These are phyloP conservation scores for Embidobia sp. DNA, from an alignment of 2,888 invertebrate genomes.

Conservation along the genomic window DNA sequence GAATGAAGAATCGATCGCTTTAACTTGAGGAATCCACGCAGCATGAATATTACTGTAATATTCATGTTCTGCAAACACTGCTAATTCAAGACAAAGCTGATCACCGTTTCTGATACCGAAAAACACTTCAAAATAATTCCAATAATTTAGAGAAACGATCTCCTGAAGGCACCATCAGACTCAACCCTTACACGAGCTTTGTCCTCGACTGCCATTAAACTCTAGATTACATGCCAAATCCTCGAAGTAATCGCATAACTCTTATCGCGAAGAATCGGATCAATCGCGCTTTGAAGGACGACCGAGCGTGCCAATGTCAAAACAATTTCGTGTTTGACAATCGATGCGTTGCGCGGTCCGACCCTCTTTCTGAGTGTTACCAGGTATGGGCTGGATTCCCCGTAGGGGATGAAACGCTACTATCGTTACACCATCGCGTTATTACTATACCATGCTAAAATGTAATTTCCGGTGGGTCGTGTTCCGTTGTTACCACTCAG, in stretches of 20 bases:
- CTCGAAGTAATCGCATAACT: constrained; percentile 2
- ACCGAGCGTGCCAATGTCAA: constrained; percentile 22
- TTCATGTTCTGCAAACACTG: constrained; percentile 8
- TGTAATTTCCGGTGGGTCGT: constrained; percentile 79
- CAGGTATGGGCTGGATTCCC: constrained; percentile 37
- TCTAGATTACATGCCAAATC: constrained; percentile 2
- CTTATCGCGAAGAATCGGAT: constrained; percentile 21
- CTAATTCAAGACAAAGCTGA: too few relatives aligned
- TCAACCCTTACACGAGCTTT: too few relatives aligned
- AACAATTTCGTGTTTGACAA: constrained; percentile 50
- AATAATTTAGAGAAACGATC: too few relatives aligned
- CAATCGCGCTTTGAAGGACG: constrained; percentile 15
- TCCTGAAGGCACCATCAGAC: too few relatives aligned
- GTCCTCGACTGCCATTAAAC: too few relatives aligned
- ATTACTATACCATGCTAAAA: constrained; percentile 77
- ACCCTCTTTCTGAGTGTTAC: constrained; percentile 18
- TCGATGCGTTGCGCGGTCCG: constrained; percentile 17
- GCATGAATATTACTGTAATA: constrained; percentile 31
- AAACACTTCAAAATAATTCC: too few relatives aligned
- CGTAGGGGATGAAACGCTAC: constrained; percentile 54
- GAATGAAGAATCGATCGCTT: constrained; percentile 65
- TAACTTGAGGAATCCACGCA: constrained; percentile 19
- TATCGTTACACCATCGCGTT: constrained; percentile 69
- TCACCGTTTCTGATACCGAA: too few relatives aligned
- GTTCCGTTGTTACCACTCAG: constrained; percentile 69